phyloP scores from a whole-genome alignment of 2,888 invertebrate species.

The Onchidella celtica region DNA sequence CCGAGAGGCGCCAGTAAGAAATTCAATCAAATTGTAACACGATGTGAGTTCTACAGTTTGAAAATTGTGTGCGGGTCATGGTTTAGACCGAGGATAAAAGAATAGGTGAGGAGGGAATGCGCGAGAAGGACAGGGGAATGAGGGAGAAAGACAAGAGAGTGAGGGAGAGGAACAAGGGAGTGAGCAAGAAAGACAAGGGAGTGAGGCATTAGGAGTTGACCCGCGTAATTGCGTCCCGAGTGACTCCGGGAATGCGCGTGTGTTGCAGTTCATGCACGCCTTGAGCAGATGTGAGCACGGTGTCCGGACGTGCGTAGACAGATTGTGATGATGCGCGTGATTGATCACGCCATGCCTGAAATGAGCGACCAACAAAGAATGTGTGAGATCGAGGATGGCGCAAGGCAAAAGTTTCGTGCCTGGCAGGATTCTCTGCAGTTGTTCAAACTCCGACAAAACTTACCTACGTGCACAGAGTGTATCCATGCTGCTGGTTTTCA shows the following conservation, averaged over 20 bases:
- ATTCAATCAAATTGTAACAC: too few relatives aligned
- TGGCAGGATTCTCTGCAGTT: too few relatives aligned
- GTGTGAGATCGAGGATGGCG: background rate
- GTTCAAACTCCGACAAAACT: too few relatives aligned
- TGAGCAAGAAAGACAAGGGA: background rate
- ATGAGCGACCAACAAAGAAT: constrained; percentile 10
- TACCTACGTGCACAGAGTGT: too few relatives aligned
- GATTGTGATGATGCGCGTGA: constrained; percentile 24
- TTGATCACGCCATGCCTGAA: constrained; percentile 1
- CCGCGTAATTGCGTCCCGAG: background rate
- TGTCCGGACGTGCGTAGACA: constrained; percentile 7
- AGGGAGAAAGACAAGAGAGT: background rate
- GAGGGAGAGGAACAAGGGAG: background rate
- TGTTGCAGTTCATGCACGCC: background rate
- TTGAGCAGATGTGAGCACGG: constrained; percentile 22
- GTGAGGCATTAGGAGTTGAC: background rate
- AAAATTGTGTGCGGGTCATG: background rate
- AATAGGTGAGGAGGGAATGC: background rate
- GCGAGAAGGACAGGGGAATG: background rate
- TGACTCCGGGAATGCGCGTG: constrained; percentile 6
- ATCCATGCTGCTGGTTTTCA: too few relatives aligned
- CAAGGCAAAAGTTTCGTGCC: too few relatives aligned
- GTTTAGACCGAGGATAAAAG: background rate
- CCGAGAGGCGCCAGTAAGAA: too few relatives aligned
- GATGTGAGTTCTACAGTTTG: background rate